A percentile compares a stretch with the other conserved stretches of the same genome.
Conservation (phyloP, 2,797 vertebrate species). For the Anomalospiza imberbis region DNA sequence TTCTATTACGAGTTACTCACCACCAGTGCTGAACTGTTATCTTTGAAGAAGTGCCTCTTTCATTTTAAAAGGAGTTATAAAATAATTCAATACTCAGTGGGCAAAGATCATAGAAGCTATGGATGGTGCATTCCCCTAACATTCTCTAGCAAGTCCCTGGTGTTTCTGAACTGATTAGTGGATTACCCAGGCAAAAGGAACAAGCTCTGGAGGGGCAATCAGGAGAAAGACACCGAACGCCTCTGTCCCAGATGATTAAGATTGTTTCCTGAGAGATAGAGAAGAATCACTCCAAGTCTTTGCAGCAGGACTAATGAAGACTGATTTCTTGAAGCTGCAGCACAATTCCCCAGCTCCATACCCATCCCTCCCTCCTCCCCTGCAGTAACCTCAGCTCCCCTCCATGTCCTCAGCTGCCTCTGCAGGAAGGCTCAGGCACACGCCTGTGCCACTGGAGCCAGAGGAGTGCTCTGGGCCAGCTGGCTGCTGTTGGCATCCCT, state of each 20-base stretch:
- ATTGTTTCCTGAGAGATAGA: not conserved
- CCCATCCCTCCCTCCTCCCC: not conserved
- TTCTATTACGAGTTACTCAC: not conserved
- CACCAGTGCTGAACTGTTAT: not conserved
- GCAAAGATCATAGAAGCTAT: not conserved
- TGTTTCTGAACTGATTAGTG: not conserved
- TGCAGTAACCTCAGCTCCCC: slow-evolving; percentile 32
- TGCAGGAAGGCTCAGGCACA: not conserved
- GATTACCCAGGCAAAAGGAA: not conserved
- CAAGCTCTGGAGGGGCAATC: not conserved
- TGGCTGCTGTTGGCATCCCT: not conserved
- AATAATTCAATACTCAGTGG: not conserved
- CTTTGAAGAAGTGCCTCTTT: not conserved
- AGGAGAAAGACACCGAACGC: not conserved
- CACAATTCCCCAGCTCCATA: not conserved
- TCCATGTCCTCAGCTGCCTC: slow-evolving; percentile 14
- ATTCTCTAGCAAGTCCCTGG: not conserved
- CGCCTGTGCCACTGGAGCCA: not conserved
- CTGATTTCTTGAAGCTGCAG: not conserved
- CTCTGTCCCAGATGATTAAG: slow-evolving; percentile 37
- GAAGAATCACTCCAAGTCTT: not conserved
- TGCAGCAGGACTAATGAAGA: slow-evolving; percentile 31
- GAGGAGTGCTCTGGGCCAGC: not conserved
- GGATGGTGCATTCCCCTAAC: not conserved
- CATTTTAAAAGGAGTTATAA: not conserved